Base-by-base conservation (phyloP, 2,113 vertebrate species). In the Typhlomys cinereus region DNA sequence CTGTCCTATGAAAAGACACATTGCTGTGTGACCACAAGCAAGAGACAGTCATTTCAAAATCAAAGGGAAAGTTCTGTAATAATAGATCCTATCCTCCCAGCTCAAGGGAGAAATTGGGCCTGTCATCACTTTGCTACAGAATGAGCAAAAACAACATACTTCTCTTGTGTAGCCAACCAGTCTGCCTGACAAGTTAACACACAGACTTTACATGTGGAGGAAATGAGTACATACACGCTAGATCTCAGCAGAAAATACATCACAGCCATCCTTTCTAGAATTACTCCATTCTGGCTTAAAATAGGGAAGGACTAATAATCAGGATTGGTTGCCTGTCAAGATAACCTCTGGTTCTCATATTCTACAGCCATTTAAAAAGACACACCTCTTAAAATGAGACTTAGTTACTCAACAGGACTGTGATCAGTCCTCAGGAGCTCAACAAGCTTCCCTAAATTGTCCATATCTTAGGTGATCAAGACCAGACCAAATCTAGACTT, bases 1-100 rank as follows among this genome's bases (percentile, higher is more conserved):
- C 48, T 54, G 34, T 8, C 17, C 64, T 44, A 39, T 5, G 18
- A n/a, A 44, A 81, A 44, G 17, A 81, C 27, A n/a, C 36, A 1
- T 5, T 0, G 5, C 21, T 20, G 2, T 0, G 12, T 3, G 12
- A 48, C 36, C 67, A 4, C 13, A 23, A 44, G 4, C 4, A 34
- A 2, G 57, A 39, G 48, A 23, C 6, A 46, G 17, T 9, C 5
- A 5, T n/a, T 7, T 67, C 50, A 17, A 15, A 70, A 69, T 11
- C 36, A 27, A 21, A 14, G 36, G 52, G 13, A 71, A 11, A 29
- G 39, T 29, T 36, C 36, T 27, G 31, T 7, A 27, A n/a, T 7
- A 27, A n/a, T 15, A 62, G 0, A 4, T 14, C 14, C 39, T 48
- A 31, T 27, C 34, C 36, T 41, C 9, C 7, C 3, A 12, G 27